These are phyloP conservation scores for Nothobranchius furzeri DNA, from an alignment of 2,113 vertebrate species.

Conservation along the genomic window DNA sequence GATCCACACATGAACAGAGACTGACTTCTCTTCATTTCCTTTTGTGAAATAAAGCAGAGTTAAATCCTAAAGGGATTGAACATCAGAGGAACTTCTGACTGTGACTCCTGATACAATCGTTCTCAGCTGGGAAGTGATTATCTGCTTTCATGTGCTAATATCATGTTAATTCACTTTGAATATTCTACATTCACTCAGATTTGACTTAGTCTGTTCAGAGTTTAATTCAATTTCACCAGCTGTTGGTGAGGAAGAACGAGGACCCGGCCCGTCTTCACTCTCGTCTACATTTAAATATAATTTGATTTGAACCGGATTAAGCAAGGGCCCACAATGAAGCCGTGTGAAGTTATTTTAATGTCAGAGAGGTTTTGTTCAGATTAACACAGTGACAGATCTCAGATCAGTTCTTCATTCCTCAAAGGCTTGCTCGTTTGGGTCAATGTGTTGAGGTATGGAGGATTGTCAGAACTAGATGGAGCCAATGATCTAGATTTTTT, in stretches of 20 bases:
- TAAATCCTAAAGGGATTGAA: conserved; percentile 17
- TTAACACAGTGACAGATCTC: conserved; percentile 24
- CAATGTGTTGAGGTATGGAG: not conserved
- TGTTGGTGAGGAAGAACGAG: conserved; percentile 39
- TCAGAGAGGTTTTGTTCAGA: conserved; percentile 53
- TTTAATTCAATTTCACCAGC: conserved; percentile 56
- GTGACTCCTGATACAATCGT: conserved; percentile 40
- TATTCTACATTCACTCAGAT: conserved; percentile 53
- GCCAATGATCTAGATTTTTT: not conserved
- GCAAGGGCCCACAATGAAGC: conserved; percentile 15
- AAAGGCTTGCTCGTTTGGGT: conserved; percentile 10
- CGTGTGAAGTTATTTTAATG: conserved; percentile 38
- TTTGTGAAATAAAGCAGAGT: conserved; percentile 19
- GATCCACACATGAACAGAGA: not conserved
- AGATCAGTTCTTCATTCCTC: conserved; percentile 7
- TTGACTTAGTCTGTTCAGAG: conserved; percentile 35
- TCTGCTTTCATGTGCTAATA: conserved; percentile 64
- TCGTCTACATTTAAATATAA: conserved; percentile 22
- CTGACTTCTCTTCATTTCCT: not conserved
- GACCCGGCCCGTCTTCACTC: conserved; percentile 40
- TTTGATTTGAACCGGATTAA: conserved; percentile 54
- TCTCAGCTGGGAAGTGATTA: conserved; percentile 32
- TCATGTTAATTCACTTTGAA: conserved; percentile 63
- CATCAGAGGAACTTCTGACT: conserved; percentile 40
- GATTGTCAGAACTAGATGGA: conserved; percentile 9